Percentiles rank a stretch among this genome's conserved stretches.
These are phyloP conservation scores for Hippocampus abdominalis DNA, from an alignment of 2,113 vertebrate genomes.

Conservation along the genomic window DNA sequence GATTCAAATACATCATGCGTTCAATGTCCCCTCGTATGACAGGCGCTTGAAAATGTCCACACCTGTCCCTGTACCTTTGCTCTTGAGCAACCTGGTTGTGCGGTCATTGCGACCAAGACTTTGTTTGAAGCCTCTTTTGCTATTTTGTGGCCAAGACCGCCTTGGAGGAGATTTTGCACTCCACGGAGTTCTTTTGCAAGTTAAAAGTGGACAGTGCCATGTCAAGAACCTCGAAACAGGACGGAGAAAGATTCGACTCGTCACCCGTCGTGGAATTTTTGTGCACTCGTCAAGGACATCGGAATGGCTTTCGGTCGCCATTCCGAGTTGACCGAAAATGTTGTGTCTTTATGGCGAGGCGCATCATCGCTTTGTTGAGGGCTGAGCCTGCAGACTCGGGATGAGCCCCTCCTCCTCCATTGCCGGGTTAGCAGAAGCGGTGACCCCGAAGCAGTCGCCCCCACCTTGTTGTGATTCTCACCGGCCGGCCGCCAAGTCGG, in stretches of 20 bases:
- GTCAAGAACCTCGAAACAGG: not conserved
- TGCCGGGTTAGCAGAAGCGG: slow-evolving; percentile 55
- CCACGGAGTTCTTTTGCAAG: not conserved
- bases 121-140: too few relatives aligned
- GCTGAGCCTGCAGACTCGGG: slow-evolving; percentile 57
- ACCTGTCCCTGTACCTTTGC: too few relatives aligned
- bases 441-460: slow-evolving; percentile 72
- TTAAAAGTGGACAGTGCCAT: not conserved
- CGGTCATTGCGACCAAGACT: too few relatives aligned
- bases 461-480: slow-evolving; percentile 66
- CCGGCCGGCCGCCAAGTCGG: slow-evolving; percentile 68
- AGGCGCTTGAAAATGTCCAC: too few relatives aligned
- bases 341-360: slow-evolving; percentile 28
- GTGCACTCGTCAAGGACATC: slow-evolving; percentile 2
- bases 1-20: not conserved
- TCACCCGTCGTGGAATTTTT: not conserved
- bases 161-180: not conserved
- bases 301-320: slow-evolving; percentile 19
- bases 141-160: too few relatives aligned
- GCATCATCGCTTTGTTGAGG: slow-evolving; percentile 43
- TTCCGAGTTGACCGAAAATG: slow-evolving; percentile 43
- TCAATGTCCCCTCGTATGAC: not conserved
- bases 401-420: slow-evolving; percentile 54
- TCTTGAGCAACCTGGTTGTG: too few relatives aligned
- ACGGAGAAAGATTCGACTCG: not conserved